These are phyloP conservation scores for Ischnura elegans DNA, from an alignment of 2,888 invertebrate species.

Conservation along the genomic window DNA sequence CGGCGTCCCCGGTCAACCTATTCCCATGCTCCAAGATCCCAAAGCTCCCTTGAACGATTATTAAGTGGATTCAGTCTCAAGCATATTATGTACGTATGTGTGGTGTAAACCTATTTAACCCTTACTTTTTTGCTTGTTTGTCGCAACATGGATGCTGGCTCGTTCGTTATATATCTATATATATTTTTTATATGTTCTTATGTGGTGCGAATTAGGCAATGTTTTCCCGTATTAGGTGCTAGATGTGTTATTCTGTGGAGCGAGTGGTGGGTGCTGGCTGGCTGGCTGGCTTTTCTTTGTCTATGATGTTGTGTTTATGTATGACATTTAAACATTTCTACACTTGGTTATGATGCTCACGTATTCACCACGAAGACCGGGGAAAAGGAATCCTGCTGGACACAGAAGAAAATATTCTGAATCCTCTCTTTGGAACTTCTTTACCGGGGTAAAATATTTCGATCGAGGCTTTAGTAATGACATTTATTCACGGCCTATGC, in stretches of 20 bases:
- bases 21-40: neutral
- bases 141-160: slow-evolving; percentile 56
- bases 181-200: slow-evolving; percentile 64
- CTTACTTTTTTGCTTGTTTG: slow-evolving; percentile 60
- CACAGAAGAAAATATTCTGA: too few relatives aligned
- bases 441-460: too few relatives aligned
- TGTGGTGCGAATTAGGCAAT: slow-evolving; percentile 60
- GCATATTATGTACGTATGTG: slow-evolving; percentile 61
- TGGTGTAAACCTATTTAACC: slow-evolving; percentile 62
- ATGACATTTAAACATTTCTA: neutral
- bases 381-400: neutral
- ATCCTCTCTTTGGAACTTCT: too few relatives aligned
- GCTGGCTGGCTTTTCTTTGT: slow-evolving; percentile 60
- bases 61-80: slow-evolving; percentile 51
- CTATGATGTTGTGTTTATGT: neutral
- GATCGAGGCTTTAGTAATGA: too few relatives aligned
- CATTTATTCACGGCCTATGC: too few relatives aligned
- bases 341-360: neutral
- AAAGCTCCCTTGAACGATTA: neutral
- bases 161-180: too few relatives aligned
- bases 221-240: slow-evolving; percentile 48
- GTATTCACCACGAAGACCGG: neutral
- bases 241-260: slow-evolving; percentile 30
- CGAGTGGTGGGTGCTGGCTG: slow-evolving; percentile 59
- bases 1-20: neutral